These are phyloP conservation scores for Adela reaumurella DNA, from an alignment of 2,888 invertebrate genomes.

Conservation along the genomic window DNA sequence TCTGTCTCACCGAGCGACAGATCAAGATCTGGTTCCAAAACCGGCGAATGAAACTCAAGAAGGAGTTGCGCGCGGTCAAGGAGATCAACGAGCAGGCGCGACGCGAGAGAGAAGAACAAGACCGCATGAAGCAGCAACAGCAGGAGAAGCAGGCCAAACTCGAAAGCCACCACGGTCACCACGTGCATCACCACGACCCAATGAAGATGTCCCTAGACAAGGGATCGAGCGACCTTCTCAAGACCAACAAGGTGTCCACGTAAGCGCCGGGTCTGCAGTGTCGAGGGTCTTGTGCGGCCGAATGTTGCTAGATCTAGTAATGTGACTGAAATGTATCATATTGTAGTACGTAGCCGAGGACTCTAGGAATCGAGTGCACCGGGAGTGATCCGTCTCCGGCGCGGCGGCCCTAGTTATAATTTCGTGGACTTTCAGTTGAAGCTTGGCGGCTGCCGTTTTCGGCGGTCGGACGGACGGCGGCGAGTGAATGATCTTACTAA, in stretches of 20 bases:
- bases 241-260: conserved; percentile 74
- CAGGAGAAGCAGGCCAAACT: conserved; percentile 82
- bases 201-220: conserved; percentile 73
- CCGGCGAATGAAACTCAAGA: conserved; percentile 94
- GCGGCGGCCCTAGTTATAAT: no score
- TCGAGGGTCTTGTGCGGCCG: no score
- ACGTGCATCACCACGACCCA: conserved; percentile 67
- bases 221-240: conserved; percentile 69
- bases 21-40: conserved; percentile 98
- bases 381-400: no score
- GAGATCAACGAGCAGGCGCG: conserved; percentile 94
- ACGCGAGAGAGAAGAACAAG: conserved; percentile 86
- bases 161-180: conserved; percentile 68
- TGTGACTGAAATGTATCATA: no score
- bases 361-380: no score
- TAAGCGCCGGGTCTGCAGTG: conserved; percentile 55
- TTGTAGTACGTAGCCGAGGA: no score
- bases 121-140: conserved; percentile 87
- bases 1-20: conserved; percentile 93
- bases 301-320: no score
- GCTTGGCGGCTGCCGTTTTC: not conserved
- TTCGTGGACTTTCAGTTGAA: not conserved
- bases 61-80: conserved; percentile 89
- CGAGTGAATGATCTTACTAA: not conserved
- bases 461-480: no score